A percentile compares a stretch with the other conserved stretches of the same genome.
phyloP scores from a whole-genome alignment of 1,140 invertebrate genomes.

The Drosophila bocki region DNA sequence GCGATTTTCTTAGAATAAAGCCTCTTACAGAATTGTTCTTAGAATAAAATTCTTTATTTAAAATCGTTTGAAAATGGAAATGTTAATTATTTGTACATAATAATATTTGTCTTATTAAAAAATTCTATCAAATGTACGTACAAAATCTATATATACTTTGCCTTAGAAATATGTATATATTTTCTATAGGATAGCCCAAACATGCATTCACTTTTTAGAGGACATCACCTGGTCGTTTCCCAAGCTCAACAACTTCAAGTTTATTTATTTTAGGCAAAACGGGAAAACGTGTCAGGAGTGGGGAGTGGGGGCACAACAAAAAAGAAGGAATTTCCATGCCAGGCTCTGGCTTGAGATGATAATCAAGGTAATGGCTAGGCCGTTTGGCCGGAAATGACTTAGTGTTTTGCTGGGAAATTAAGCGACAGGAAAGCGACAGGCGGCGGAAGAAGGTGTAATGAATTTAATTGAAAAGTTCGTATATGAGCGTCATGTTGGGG shows the following conservation, averaged over 20 bases:
- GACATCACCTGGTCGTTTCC: slow-evolving; percentile 9
- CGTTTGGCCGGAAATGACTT: slow-evolving; percentile 78
- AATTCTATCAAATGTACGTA: not conserved
- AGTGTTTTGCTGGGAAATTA: slow-evolving; percentile 74
- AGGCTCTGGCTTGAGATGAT: slow-evolving; percentile 68
- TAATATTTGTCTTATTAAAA: not conserved
- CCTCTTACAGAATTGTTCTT: not conserved
- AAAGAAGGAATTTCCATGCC: slow-evolving; percentile 47
- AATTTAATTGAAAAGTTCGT: slow-evolving; percentile 80
- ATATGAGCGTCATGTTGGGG: slow-evolving; percentile 47
- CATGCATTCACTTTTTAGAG: not conserved
- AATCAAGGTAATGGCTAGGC: slow-evolving; percentile 75
- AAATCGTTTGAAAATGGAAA: not conserved
- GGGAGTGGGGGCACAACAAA: not conserved
- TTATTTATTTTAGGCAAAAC: slow-evolving; percentile 38
- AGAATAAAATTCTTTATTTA: not conserved
- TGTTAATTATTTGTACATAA: too few species aligned
- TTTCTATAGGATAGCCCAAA: not conserved
- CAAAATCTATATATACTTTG: not conserved
- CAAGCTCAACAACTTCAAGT: too few species aligned
- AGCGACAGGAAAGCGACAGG: slow-evolving; percentile 43
- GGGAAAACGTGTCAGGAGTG: slow-evolving; percentile 24
- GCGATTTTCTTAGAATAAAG: not conserved
- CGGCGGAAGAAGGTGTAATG: slow-evolving; percentile 72
- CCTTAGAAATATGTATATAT: not conserved